Evolutionary conservation across 2,113 vertebrate species (phyloP), one percentile per base, ranked within the genome.

Genomic region (Pterophyllum scalare): DNA sequence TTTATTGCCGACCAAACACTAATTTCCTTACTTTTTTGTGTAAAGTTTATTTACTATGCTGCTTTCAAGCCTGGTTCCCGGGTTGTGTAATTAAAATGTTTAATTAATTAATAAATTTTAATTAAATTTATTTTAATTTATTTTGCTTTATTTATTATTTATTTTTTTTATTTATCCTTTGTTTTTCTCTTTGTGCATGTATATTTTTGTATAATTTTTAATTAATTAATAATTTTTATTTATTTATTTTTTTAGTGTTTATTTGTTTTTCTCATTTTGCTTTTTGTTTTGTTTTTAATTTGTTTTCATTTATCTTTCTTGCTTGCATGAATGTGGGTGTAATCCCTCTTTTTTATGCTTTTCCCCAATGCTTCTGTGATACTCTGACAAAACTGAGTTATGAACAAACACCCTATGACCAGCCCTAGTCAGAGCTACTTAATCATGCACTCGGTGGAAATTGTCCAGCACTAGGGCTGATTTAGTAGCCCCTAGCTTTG

Each of bases 361-460:
- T 57, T 13, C 28, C 35, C 61, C 52, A 67, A 80, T 5, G 49
- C 79, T 57, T 59, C 54, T 75, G 81, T 86, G 78, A 80, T 75
- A 80, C 75, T 78, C 82, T 89, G 91, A 88, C 67, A 87, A 56
- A 10, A 9, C 33, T 85, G 90, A 91, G 38, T 90, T 92, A 91
- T 84, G 85, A 92, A 70, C 57, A 52, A 81, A 86, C 76, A 70
- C 61, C 38, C 24, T 1, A 10, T 74, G 80, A 89, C 77, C 72
- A 59, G 72, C 56, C 77, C 67, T 80, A 38, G 76, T 79, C 83
- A 56, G 78, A 80, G 82, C 84, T 89, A 87, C 81, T 90, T 93
- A 94, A 91, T 93, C 88, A 92, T 88, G 88, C 87, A 89, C 86
- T 92, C 84, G 60, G 77, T 78, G 87, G 78, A 85, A 91, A 91